These are phyloP conservation scores for Drosophila miranda DNA, from an alignment of 1,140 invertebrate genomes.

Conservation along the genomic window DNA sequence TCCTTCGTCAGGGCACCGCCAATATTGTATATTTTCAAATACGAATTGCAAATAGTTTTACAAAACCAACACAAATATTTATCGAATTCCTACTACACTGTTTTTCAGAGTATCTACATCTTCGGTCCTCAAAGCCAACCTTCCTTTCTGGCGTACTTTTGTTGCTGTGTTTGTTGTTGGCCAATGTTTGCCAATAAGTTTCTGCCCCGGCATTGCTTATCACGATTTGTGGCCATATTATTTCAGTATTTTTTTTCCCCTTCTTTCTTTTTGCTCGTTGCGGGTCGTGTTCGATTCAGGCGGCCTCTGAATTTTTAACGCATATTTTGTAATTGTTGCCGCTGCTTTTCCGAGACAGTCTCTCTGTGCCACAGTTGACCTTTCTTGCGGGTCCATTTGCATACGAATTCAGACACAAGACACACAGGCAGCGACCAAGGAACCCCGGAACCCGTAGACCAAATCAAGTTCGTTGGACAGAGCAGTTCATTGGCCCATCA, in stretches of 20 bases:
- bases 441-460: slow-evolving; percentile 46
- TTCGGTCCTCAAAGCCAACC: too few species aligned
- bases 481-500: slow-evolving; percentile 67
- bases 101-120: too few species aligned
- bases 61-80: too few species aligned
- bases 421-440: background rate
- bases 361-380: slow-evolving; percentile 54
- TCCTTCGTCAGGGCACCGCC: too few species aligned
- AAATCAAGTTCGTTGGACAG: slow-evolving; percentile 76
- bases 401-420: slow-evolving; percentile 43
- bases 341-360: slow-evolving; percentile 15
- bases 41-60: too few species aligned
- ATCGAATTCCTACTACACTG: too few species aligned
- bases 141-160: slow-evolving; percentile 12
- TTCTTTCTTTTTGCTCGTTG: slow-evolving; percentile 19
- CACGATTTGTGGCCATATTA: slow-evolving; percentile 80
- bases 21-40: too few species aligned
- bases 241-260: slow-evolving; percentile 59
- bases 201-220: slow-evolving; percentile 75
- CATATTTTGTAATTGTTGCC: slow-evolving; percentile 79
- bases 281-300: slow-evolving; percentile 69
- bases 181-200: slow-evolving; percentile 74
- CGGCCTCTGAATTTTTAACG: slow-evolving; percentile 76
- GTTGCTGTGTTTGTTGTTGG: slow-evolving; percentile 62
- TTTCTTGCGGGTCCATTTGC: slow-evolving; percentile 72